A percentile compares a stretch with the other conserved stretches of the same genome.
Conservation (phyloP, 1,140 invertebrate species). For the Drosophila cardini region DNA sequence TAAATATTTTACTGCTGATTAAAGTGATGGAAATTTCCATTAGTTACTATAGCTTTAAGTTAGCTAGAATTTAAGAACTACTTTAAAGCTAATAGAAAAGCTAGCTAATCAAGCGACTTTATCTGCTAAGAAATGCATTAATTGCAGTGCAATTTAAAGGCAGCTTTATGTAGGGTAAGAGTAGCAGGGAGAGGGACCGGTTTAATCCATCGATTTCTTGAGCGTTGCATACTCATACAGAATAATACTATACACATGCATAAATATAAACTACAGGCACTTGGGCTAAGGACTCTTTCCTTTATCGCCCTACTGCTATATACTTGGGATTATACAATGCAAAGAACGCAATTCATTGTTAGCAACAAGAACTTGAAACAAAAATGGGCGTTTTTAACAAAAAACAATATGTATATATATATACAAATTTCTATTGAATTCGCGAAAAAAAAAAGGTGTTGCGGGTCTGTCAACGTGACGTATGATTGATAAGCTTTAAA, state of each 20-base stretch:
- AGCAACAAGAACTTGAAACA: not conserved
- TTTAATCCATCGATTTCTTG: conserved; percentile 70
- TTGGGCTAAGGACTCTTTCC: conserved; percentile 39
- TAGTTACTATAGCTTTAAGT: not conserved
- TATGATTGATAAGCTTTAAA: conserved; percentile 45
- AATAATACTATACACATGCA: conserved; percentile 27
- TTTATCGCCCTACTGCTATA: conserved; percentile 32
- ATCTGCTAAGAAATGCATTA: conserved; percentile 9
- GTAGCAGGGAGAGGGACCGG: conserved; percentile 18
- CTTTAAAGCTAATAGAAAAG: not conserved
- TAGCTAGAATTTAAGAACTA: not conserved
- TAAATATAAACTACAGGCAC: conserved; percentile 17
- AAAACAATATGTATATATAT: too few species aligned
- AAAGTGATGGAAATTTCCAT: too few species aligned
- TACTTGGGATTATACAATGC: conserved; percentile 50
- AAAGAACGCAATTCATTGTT: not conserved
- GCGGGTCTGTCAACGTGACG: conserved; percentile 40
- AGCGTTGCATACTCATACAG: conserved; percentile 36
- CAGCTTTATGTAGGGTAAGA: conserved; percentile 3
- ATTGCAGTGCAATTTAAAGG: conserved; percentile 17
- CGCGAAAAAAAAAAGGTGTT: not conserved
- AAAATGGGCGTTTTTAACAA: not conserved
- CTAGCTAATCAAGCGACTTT: conserved; percentile 9
- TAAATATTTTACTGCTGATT: not conserved
- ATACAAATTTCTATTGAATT: not conserved